Evolutionary conservation across 2,113 vertebrate genomes (phyloP), one percentile per base, ranked within the genome.

Genomic region (Anarrhichthys ocellatus): DNA sequence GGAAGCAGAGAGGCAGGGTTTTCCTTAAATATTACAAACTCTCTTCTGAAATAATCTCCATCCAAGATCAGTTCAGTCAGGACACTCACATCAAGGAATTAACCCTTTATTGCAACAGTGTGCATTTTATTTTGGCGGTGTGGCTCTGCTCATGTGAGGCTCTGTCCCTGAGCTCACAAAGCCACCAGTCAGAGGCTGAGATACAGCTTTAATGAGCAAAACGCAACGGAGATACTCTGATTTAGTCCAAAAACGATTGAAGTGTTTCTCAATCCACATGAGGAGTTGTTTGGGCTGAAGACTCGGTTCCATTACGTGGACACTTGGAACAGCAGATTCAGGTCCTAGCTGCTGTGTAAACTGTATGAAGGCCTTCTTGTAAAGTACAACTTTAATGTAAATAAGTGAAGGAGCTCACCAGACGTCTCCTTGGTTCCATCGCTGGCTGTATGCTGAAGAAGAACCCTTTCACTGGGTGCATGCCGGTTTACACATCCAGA

Each of bases 301-400:
- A 10, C 52, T 27, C 0, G 17, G 36, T 9, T 48, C 52, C 24
- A 15, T 44, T 9, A 70, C 38, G 52, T 65, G 48, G 17, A 64
- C 64, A 50, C 64, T 72, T 46, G 9, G 70, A 36, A 13, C 38
- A 15, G 71, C 63, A 24, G 62, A 3, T 18, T 15, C 0, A 67
- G 22, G 15, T 40, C n/a, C 50, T 58, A 14, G 20, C 61, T 9
- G 32, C 42, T 78, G 44, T 44, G 32, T 42, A 62, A 76, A 65
- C 9, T 11, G 9, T 15, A 2, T 32, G 1, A 4, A 6, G 0
- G 20, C 3, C 9, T 11, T 68, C 69, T 73, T 20, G 18, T 52
- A 40, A 62, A 50, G 52, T 29, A 6, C 13, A 64, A 2, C 14
- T 46, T 15, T 22, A 50, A 32, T 78, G 67, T 82, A 88, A 80